phyloP scores from a whole-genome alignment of 2,797 vertebrate genomes.

The Chiroxiphia lanceolata region DNA sequence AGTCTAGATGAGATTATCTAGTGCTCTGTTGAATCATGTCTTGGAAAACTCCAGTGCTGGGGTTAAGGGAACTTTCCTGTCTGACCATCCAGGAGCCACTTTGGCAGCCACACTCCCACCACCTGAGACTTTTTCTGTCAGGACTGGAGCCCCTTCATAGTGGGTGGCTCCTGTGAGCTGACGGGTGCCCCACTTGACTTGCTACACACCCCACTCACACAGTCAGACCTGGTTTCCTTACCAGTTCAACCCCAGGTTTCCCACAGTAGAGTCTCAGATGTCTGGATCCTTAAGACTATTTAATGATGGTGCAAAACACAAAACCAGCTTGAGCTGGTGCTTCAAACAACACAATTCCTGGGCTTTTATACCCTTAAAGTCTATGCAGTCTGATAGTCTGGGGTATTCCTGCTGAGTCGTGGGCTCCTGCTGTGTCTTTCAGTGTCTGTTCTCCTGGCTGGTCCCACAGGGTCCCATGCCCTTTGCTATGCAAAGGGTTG shows the following conservation, averaged over 20 bases:
- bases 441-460: not conserved
- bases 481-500: not conserved
- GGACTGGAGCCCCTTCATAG: not conserved
- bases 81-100: not conserved
- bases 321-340: not conserved
- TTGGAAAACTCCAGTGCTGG: not conserved
- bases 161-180: not conserved
- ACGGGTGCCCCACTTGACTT: accelerated
- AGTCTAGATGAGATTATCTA: not conserved
- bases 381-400: not conserved
- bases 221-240: not conserved
- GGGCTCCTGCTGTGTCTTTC: not conserved
- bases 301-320: not conserved
- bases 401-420: not conserved
- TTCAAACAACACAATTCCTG: accelerated
- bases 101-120: not conserved
- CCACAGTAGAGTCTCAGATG: not conserved
- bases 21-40: not conserved
- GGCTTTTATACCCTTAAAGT: not conserved
- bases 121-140: not conserved
- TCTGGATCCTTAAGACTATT: not conserved
- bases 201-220: not conserved
- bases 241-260: not conserved
- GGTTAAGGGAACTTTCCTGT: not conserved
- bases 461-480: not conserved